Conservation (phyloP, 2,797 vertebrate genomes). For the Crenuchus spilurus region DNA sequence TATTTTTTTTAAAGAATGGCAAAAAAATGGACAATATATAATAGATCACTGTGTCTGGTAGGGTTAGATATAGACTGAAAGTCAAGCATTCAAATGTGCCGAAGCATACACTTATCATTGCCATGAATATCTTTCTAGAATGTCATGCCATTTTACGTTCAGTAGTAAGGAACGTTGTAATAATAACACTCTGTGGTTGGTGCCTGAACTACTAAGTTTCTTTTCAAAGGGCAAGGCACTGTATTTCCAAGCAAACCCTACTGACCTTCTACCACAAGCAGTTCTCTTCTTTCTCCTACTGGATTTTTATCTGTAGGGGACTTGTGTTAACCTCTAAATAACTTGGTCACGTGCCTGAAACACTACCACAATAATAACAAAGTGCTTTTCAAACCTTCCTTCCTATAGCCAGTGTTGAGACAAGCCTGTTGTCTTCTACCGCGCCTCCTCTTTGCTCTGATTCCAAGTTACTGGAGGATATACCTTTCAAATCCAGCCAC, state of each 20-base stretch:
- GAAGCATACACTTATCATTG: conserved; percentile 2
- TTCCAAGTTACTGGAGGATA: conserved; percentile 33
- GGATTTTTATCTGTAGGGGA: background rate
- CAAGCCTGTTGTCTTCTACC: background rate
- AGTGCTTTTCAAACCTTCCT: conserved; percentile 13
- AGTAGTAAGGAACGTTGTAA: background rate
- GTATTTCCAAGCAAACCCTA: background rate
- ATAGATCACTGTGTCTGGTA: conserved; percentile 17
- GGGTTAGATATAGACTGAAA: conserved; percentile 23
- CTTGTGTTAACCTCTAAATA: conserved; percentile 11
- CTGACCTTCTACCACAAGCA: conserved; percentile 14
- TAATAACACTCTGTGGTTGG: background rate
- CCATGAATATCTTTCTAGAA: background rate
- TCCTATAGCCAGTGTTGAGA: background rate
- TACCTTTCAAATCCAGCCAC: conserved; percentile 47
- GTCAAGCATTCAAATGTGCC: background rate
- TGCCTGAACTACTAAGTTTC: conserved; percentile 22
- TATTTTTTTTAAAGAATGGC: conserved; percentile 41
- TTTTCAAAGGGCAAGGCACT: conserved; percentile 24
- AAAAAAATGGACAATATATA: conserved; percentile 33
- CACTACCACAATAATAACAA: conserved; percentile 13
- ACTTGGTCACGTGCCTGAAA: background rate
- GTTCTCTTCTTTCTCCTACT: conserved; percentile 2
- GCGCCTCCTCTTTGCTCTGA: background rate
- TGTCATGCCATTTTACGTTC: conserved; percentile 5